phyloP scores from a whole-genome alignment of 1,140 invertebrate species.

The Wiebesia pumilae region DNA sequence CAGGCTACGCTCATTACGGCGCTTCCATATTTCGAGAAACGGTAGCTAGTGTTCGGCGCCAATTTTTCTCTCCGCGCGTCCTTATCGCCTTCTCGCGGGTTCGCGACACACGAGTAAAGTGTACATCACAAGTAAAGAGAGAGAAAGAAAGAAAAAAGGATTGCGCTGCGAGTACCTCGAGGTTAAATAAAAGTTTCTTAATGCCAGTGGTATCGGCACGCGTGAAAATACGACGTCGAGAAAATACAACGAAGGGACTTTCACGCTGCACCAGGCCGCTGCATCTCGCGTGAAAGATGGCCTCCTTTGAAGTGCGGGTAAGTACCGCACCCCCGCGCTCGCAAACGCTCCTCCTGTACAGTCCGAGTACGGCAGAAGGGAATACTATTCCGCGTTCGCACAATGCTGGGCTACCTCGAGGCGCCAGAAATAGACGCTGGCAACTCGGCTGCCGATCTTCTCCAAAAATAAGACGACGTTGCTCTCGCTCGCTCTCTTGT shows the following conservation, averaged over 20 bases:
- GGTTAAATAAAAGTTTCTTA: background rate
- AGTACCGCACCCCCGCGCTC: constrained; percentile 49
- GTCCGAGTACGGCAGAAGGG: background rate
- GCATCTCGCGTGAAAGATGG: constrained; percentile 27
- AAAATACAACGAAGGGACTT: background rate
- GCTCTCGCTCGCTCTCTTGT: background rate
- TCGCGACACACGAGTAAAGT: no score
- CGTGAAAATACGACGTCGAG: background rate
- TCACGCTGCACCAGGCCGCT: background rate
- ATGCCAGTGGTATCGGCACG: background rate
- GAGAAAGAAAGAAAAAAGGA: no score
- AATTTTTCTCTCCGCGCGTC: background rate
- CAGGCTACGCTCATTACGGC: background rate
- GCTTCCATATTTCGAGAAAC: background rate
- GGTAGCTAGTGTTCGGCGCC: background rate
- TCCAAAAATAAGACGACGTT: constrained; percentile 48
- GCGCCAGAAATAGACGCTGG: constrained; percentile 39
- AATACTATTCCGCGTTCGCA: constrained; percentile 31
- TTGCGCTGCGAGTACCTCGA: background rate
- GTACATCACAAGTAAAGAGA: no score
- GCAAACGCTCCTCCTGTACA: background rate
- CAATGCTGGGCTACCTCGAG: constrained; percentile 27
- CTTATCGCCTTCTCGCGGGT: background rate
- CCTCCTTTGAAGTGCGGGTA: constrained; percentile 53
- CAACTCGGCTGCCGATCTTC: constrained; percentile 50